These are phyloP conservation scores for Chrysoperla carnea DNA, from an alignment of 1,140 invertebrate genomes.

Conservation along the genomic window DNA sequence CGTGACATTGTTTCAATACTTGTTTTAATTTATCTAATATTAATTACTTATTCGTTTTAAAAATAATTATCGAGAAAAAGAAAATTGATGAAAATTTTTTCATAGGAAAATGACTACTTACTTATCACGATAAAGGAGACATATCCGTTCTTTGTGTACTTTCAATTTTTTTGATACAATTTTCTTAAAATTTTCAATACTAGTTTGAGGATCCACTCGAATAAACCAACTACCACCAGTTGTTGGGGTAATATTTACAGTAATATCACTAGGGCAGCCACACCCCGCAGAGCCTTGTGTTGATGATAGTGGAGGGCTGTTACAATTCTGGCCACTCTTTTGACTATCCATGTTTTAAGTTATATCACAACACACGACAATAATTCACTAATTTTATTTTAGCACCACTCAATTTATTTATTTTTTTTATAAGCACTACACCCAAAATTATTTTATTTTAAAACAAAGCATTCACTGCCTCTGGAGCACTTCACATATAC, in stretches of 20 bases:
- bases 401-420: too few species aligned
- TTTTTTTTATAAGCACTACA: too few species aligned
- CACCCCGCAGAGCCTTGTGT: constrained; percentile 33
- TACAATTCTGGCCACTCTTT: background rate
- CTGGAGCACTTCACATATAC: too few species aligned
- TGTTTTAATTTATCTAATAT: too few species aligned
- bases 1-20: too few species aligned
- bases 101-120: constrained; percentile 26
- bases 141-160: constrained; percentile 82
- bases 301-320: constrained; percentile 12
- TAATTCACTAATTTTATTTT: too few species aligned
- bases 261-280: constrained; percentile 51
- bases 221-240: constrained; percentile 81
- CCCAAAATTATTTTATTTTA: too few species aligned
- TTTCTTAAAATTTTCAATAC: constrained; percentile 76
- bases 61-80: constrained; percentile 5
- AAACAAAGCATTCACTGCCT: too few species aligned
- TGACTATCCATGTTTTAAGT: background rate
- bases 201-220: constrained; percentile 55
- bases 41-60: constrained; percentile 1
- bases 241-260: constrained; percentile 69
- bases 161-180: constrained; percentile 80
- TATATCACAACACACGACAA: too few species aligned
- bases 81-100: constrained; percentile 1
- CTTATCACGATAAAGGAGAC: constrained; percentile 80